Percentiles rank a stretch among this genome's conserved stretches.
Evolutionary conservation across 2,888 invertebrate genomes (phyloP).

Genomic region (Dinocampus coccinellae): DNA sequence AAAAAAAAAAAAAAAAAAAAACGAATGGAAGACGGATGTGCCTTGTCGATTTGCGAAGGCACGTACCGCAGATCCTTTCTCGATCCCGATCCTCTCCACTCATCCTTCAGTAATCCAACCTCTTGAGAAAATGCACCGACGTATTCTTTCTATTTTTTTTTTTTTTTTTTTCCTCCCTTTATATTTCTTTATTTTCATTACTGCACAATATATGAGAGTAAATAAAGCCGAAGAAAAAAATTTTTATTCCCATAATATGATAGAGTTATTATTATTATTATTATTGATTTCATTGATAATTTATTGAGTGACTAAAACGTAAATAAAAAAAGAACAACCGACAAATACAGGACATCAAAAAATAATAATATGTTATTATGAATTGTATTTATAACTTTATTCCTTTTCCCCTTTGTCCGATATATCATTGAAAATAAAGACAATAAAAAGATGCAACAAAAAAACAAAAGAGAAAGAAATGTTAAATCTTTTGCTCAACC

Average conservation of each 20-base stretch:
- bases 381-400: neutral
- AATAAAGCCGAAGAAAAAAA: neutral
- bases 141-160: neutral
- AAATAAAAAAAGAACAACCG: neutral
- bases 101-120: constrained; percentile 8
- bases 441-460: constrained; percentile 3
- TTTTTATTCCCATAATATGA: neutral
- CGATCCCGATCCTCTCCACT: neutral
- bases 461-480: constrained; percentile 15
- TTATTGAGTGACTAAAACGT: neutral
- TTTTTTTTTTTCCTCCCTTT: no score
- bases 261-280: neutral
- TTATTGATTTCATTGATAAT: neutral
- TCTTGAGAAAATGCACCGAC: constrained; percentile 1
- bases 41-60: constrained; percentile 14
- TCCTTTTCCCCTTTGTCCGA: neutral
- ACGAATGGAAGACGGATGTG: constrained; percentile 12
- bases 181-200: neutral
- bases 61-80: constrained; percentile 22
- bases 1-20: constrained; percentile 7
- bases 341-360: no score
- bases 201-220: neutral
- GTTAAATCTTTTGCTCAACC: constrained; percentile 29
- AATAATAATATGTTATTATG: neutral
- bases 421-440: neutral